These are phyloP conservation scores for Pseudorectes ferrugineus DNA, from an alignment of 2,113 vertebrate species.

Conservation along the genomic window DNA sequence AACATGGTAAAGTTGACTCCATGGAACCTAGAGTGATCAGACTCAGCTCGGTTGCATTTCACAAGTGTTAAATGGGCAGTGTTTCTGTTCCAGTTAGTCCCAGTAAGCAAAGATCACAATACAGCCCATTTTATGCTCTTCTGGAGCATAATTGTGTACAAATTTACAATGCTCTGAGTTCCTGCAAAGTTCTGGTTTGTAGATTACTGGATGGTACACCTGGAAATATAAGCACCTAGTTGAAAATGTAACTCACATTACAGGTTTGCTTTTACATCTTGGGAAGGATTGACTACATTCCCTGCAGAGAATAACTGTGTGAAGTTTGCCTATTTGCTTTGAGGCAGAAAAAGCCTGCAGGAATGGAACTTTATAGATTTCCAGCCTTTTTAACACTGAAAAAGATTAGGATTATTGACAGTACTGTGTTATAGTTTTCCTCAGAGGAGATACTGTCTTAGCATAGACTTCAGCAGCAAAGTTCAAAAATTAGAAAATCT, in stretches of 20 bases:
- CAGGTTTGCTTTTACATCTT: neutral
- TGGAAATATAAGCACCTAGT: neutral
- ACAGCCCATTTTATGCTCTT: accelerated
- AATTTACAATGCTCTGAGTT: neutral
- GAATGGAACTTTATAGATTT: neutral
- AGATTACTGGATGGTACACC: neutral
- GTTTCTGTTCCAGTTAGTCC: neutral
- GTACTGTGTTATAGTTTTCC: neutral
- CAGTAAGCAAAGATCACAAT: neutral
- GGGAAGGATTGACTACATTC: neutral
- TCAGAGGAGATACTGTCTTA: neutral
- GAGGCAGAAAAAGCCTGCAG: neutral
- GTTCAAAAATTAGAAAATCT: neutral
- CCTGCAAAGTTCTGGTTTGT: neutral
- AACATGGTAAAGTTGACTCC: neutral
- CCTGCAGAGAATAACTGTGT: accelerated
- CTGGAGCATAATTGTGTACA: neutral
- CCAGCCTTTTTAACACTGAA: neutral
- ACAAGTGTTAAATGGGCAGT: neutral
- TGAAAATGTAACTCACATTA: neutral
- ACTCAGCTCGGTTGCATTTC: neutral
- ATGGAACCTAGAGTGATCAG: neutral
- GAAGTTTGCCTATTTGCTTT: neutral
- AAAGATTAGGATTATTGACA: slow-evolving; percentile 22
- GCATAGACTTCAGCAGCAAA: neutral